Evolutionary conservation across 2,113 vertebrate species (phyloP).

Genomic region (Oncorhynchus keta): DNA sequence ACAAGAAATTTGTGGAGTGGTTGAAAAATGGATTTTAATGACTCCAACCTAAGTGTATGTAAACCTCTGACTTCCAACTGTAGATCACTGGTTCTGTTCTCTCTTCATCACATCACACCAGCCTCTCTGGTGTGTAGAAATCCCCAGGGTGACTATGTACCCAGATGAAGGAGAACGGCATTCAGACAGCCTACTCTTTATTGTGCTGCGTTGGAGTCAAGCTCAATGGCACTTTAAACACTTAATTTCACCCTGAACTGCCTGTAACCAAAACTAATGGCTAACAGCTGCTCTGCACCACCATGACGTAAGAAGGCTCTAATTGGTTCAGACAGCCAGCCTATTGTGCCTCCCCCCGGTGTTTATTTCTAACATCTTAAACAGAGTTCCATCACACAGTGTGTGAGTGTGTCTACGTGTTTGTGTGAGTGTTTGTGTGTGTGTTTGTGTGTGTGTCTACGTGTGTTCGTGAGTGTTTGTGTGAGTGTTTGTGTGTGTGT

Average conservation of each 20-base stretch:
- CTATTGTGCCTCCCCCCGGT: conserved; percentile 24
- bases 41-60: too few relatives aligned
- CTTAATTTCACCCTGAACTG: conserved; percentile 52
- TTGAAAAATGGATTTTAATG: too few relatives aligned
- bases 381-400: background rate
- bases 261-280: conserved; percentile 49
- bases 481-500: too few relatives aligned
- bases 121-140: background rate
- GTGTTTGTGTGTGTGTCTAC: too few relatives aligned
- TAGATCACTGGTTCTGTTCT: background rate
- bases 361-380: conserved; percentile 1
- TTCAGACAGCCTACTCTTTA: conserved; percentile 37
- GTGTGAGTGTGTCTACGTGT: background rate
- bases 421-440: too few relatives aligned
- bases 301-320: conserved; percentile 42
- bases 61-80: too few relatives aligned
- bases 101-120: background rate
- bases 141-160: conserved; percentile 10
- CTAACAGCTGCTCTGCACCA: conserved; percentile 47
- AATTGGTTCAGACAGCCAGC: conserved; percentile 47
- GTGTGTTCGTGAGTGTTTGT: too few relatives aligned
- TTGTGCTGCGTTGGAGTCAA: conserved; percentile 30
- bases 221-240: conserved; percentile 56
- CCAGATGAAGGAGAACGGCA: conserved; percentile 12
- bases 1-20: too few relatives aligned